These are phyloP conservation scores for Odontothrips loti DNA, from an alignment of 2,888 invertebrate species.

Conservation along the genomic window DNA sequence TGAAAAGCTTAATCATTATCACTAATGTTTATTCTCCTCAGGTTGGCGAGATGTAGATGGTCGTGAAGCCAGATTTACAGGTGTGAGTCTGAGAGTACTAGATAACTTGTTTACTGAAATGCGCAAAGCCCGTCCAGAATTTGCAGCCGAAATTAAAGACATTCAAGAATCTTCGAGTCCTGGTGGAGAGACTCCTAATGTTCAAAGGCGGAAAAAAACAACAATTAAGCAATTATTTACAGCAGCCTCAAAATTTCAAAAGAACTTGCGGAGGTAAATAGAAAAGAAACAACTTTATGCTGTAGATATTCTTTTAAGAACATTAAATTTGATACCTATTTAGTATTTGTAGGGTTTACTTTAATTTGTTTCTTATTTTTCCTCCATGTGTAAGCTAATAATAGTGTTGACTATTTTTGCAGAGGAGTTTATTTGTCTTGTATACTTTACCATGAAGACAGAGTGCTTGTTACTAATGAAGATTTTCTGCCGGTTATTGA, in stretches of 20 bases:
- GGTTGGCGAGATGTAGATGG: conserved; percentile 83
- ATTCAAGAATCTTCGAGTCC: conserved; percentile 41
- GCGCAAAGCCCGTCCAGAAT: conserved; percentile 55
- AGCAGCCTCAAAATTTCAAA: conserved; percentile 94
- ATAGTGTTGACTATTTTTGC: too few species aligned
- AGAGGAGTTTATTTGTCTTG: conserved; percentile 93
- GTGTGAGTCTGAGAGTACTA: conserved; percentile 65
- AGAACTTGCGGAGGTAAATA: conserved; percentile 72
- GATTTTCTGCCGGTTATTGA: conserved; percentile 95
- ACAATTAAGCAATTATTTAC: conserved; percentile 92
- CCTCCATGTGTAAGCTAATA: not conserved
- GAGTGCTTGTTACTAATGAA: conserved; percentile 92
- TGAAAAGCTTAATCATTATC: conserved; percentile 31
- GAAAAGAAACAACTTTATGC: conserved; percentile 22
- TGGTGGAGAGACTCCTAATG: conserved; percentile 57
- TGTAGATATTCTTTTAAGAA: conserved; percentile 29
- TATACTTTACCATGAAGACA: conserved; percentile 91
- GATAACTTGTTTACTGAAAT: conserved; percentile 71
- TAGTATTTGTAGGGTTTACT: not conserved
- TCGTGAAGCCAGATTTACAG: conserved; percentile 59
- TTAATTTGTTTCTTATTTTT: not conserved
- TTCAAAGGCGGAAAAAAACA: conserved; percentile 72
- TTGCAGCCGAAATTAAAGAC: conserved; percentile 57
- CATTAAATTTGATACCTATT: not conserved
- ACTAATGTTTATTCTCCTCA: conserved; percentile 43